Conservation (phyloP, 1,140 invertebrate genomes). For the Aricia agestis region DNA sequence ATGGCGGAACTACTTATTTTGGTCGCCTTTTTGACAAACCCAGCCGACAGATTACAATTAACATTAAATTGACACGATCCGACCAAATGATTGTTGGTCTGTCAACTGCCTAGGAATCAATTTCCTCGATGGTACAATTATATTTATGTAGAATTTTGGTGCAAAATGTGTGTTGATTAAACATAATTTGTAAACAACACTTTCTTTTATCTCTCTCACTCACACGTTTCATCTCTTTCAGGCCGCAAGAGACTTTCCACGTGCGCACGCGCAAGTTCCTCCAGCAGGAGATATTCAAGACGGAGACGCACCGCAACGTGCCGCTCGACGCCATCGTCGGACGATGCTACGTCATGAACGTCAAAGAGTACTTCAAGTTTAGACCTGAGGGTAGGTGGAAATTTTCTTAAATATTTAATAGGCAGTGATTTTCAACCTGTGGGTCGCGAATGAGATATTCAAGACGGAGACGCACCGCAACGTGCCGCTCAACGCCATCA, state of each 20-base stretch:
- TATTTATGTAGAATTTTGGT: no score
- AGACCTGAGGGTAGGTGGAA: slow-evolving; percentile 82
- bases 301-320: slow-evolving; percentile 89
- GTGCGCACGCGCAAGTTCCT: slow-evolving; percentile 96
- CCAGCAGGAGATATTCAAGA: slow-evolving; percentile 97
- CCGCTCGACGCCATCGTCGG: slow-evolving; percentile 93
- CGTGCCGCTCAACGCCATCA: slow-evolving; percentile 89
- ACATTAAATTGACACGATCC: no score
- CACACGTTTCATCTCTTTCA: slow-evolving; percentile 26
- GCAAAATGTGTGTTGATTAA: no score
- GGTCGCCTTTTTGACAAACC: no score
- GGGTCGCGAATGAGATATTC: slow-evolving; percentile 85
- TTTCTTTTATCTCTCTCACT: not conserved
- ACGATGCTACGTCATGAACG: slow-evolving; percentile 94
- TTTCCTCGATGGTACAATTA: no score
- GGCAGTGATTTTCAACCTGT: no score
- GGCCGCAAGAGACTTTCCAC: slow-evolving; percentile 96
- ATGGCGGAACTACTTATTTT: no score
- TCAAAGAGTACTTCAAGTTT: slow-evolving; percentile 96
- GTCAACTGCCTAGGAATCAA: no score
- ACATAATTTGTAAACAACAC: no score
- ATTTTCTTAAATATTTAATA: not conserved
- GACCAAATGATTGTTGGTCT: no score
- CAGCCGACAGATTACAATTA: no score
- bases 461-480: slow-evolving; percentile 93